A percentile compares a stretch with the other conserved stretches of the same genome.
These are phyloP conservation scores for Meloidogyne exigua DNA, from an alignment of 1,140 invertebrate genomes.

Conservation along the genomic window DNA sequence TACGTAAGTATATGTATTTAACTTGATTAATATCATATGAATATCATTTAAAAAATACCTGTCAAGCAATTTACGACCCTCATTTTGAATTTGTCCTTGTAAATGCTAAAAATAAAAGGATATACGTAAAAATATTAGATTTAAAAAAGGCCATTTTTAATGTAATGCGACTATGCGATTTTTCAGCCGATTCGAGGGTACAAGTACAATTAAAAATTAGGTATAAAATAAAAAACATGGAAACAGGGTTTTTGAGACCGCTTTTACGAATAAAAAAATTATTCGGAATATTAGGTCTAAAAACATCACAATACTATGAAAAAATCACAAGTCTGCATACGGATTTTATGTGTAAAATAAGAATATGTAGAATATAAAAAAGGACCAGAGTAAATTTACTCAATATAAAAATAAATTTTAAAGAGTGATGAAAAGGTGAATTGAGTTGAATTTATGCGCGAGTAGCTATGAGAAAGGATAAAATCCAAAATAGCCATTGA, in stretches of 20 bases:
- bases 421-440: background rate
- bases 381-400: too few relatives aligned
- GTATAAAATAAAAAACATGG: background rate
- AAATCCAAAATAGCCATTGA: background rate
- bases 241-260: too few relatives aligned
- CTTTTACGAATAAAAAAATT: background rate
- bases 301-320: too few relatives aligned
- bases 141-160: too few relatives aligned
- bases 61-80: constrained; percentile 26
- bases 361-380: too few relatives aligned
- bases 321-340: background rate
- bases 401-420: too few relatives aligned
- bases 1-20: background rate
- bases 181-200: background rate
- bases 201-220: background rate
- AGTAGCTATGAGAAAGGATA: background rate
- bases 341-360: constrained; percentile 6
- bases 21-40: too few relatives aligned
- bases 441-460: constrained; percentile 1
- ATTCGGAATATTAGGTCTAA: background rate
- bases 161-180: too few relatives aligned
- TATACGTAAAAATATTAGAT: too few relatives aligned
- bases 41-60: background rate
- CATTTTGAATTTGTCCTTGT: constrained; percentile 37
- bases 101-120: constrained; percentile 27